Conservation (phyloP, 2,113 vertebrate species). For the Tautogolabrus adspersus region DNA sequence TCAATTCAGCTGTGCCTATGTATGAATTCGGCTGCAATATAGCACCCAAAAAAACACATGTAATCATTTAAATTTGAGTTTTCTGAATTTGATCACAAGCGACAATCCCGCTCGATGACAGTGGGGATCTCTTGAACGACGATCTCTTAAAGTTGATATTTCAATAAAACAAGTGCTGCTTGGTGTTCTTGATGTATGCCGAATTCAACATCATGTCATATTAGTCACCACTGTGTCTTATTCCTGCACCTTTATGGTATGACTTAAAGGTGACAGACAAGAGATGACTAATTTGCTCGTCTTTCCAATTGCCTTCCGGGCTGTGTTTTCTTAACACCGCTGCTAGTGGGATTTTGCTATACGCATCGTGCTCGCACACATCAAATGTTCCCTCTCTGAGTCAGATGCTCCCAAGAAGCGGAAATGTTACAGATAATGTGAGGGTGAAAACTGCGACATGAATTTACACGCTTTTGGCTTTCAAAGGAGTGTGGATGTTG, state of each 20-base stretch:
- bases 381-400: constrained; percentile 19
- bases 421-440: constrained; percentile 14
- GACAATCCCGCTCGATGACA: background rate
- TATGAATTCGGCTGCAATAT: constrained; percentile 9
- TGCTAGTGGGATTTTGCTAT: constrained; percentile 28
- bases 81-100: background rate
- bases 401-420: constrained; percentile 16
- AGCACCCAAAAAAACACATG: accelerated
- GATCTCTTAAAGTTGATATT: constrained; percentile 37
- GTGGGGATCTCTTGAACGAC: accelerated
- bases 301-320: constrained; percentile 32
- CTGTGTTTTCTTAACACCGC: constrained; percentile 3
- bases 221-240: accelerated
- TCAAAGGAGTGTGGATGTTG: constrained; percentile 1
- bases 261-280: background rate
- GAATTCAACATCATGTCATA: background rate
- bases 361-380: constrained; percentile 45
- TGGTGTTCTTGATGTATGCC: background rate
- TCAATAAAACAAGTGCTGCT: background rate
- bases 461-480: background rate
- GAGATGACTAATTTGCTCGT: background rate
- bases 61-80: constrained; percentile 5
- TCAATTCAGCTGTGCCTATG: accelerated
- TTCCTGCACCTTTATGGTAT: accelerated
- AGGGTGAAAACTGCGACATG: constrained; percentile 31